Percentiles rank a stretch among this genome's conserved stretches.
These are phyloP conservation scores for Pipra filicauda DNA, from an alignment of 2,113 vertebrate species.

Conservation along the genomic window DNA sequence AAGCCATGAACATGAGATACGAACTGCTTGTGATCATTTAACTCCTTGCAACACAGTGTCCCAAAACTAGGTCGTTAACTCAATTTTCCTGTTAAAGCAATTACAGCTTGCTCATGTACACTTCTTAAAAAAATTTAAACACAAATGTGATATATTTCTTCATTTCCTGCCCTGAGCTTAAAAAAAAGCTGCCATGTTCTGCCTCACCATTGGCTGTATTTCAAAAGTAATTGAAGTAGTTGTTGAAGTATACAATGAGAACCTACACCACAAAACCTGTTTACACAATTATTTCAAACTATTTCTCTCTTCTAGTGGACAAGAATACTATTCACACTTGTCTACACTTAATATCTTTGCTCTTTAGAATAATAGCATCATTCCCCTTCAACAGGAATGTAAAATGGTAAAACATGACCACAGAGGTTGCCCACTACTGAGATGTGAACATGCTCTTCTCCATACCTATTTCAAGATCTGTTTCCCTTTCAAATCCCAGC, in stretches of 20 bases:
- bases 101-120: neutral
- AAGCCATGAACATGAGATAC: neutral
- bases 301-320: neutral
- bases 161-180: neutral
- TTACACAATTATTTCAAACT: neutral
- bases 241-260: neutral
- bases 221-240: neutral
- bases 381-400: neutral
- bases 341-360: neutral
- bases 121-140: neutral
- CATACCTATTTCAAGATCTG: neutral
- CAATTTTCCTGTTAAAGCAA: neutral
- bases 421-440: neutral
- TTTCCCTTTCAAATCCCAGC: neutral
- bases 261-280: neutral
- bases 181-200: neutral
- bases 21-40: conserved; percentile 29
- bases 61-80: neutral
- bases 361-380: neutral
- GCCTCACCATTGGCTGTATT: neutral
- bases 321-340: neutral
- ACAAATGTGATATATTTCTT: neutral
- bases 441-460: neutral
- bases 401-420: neutral
- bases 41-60: neutral